A percentile compares a stretch with the other conserved stretches of the same genome.
phyloP scores from a whole-genome alignment of 2,797 vertebrate species.

The Pangasius sanitwongsei region DNA sequence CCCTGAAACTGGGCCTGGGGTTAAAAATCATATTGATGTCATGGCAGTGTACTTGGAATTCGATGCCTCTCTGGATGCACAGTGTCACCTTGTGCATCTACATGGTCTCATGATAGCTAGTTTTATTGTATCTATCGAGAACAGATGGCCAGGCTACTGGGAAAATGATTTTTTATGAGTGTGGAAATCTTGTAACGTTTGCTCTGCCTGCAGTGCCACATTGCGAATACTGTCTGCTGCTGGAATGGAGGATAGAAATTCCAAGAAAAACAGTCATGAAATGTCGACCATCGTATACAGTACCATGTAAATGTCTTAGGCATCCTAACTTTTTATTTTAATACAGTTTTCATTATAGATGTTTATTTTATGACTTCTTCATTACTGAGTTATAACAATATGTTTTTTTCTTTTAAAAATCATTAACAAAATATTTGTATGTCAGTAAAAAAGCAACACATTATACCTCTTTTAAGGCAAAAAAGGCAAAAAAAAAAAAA shows the following conservation, averaged over 20 bases:
- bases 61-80: background rate
- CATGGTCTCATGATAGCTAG: constrained; percentile 33
- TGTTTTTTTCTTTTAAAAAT: background rate
- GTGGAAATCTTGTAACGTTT: constrained; percentile 35
- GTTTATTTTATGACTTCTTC: background rate
- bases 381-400: background rate
- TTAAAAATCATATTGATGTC: constrained; percentile 24
- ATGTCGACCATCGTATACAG: background rate
- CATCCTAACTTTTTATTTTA: background rate
- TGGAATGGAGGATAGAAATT: background rate
- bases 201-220: constrained; percentile 10
- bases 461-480: background rate
- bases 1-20: background rate
- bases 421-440: background rate
- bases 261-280: background rate
- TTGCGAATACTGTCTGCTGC: background rate
- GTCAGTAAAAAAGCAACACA: background rate
- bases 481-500: too few relatives aligned
- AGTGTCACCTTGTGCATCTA: constrained; percentile 19
- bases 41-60: background rate
- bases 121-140: constrained; percentile 27
- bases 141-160: constrained; percentile 31
- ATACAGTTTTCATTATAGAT: background rate
- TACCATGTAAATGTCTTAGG: too few relatives aligned
- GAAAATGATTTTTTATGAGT: constrained; percentile 15